Base-by-base conservation (phyloP, 2,888 invertebrate species). In the Meiosimyza decipiens region DNA sequence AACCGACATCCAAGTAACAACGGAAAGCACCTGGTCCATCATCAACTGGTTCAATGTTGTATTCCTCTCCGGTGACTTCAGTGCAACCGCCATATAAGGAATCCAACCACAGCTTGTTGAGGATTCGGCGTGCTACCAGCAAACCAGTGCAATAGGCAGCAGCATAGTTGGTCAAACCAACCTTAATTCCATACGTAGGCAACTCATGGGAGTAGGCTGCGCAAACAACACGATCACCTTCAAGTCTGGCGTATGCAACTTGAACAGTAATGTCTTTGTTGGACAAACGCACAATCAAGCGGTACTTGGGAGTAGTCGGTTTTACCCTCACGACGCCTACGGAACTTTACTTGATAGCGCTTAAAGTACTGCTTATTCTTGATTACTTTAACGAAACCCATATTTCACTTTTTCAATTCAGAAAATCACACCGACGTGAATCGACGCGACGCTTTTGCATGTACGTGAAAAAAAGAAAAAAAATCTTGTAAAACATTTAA, bases 291-390 rank as follows among this genome's bases (percentile, higher is more conserved):
- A 99, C 99, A 86, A 98, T 96, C 88, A 99, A 88, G 80, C 99
- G 95, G 88, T 99, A 99, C 89, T 99, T 99, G 60, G 99, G 99
- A 7, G 99, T 99, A 99, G 88, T 99, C 99, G 79, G 99, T 99
- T 90, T 96, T 98, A 77, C 99, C 99, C 88, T 99, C 95, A 86
- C 96, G 93, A 89, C 97, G 95, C 95, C 97, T 96, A 91, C 95
- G 95, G 90, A 96, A 97, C 85, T 97, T 97, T 57, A 97, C 97
- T 91, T 99, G 99, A 88, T 93, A 99, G 82, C 99, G 92, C 91
- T 99, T 99, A 89, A 99, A 99, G 92, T 99, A 99, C 86, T 98
- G 97, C 89, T 99, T 99, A 88, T 98, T 99, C 91, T 99, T 99
- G 73, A 99, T 95, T 78, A 99, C 97, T 92, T 99, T 99, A 74